These are phyloP conservation scores for Helicolenus hilgendorfi DNA, from an alignment of 2,797 vertebrate genomes.

Conservation along the genomic window DNA sequence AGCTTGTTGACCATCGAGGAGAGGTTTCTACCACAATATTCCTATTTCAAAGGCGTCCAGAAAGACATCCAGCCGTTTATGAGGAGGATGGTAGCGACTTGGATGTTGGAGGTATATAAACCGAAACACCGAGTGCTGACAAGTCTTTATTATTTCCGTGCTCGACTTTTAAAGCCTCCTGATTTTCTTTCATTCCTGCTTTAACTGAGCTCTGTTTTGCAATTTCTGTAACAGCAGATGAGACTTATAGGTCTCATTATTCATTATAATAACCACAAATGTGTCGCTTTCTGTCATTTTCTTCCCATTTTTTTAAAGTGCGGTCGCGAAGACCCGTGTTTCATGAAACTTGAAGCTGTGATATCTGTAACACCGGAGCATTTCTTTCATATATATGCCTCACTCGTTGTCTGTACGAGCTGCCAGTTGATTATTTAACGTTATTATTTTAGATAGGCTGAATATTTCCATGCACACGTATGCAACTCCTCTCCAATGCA, in stretches of 20 bases:
- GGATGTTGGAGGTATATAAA: constrained; percentile 96
- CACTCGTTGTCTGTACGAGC: constrained; percentile 22
- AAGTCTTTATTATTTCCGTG: constrained; percentile 77
- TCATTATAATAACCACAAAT: constrained; percentile 42
- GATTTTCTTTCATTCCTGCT: constrained; percentile 49
- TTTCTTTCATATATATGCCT: background rate
- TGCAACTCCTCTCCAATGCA: constrained; percentile 87
- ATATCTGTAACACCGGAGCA: background rate
- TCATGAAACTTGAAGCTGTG: constrained; percentile 35
- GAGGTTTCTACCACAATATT: constrained; percentile 94
- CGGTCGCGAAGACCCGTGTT: constrained; percentile 33
- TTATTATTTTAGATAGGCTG: constrained; percentile 83
- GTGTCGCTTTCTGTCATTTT: constrained; percentile 60
- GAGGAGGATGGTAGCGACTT: constrained; percentile 97
- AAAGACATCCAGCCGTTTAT: constrained; percentile 97
- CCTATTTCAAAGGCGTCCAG: constrained; percentile 96
- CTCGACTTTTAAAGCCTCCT: constrained; percentile 71
- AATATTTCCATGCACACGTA: constrained; percentile 96
- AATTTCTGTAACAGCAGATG: constrained; percentile 23
- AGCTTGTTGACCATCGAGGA: constrained; percentile 96
- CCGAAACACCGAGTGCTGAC: constrained; percentile 62
- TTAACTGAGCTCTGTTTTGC: constrained; percentile 32
- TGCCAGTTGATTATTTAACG: constrained; percentile 61
- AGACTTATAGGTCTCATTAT: constrained; percentile 36
- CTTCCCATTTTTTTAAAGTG: constrained; percentile 72